Percentiles rank a stretch among this genome's conserved stretches.
These are phyloP conservation scores for Melitaea cinxia DNA, from an alignment of 1,140 invertebrate genomes.

Conservation along the genomic window DNA sequence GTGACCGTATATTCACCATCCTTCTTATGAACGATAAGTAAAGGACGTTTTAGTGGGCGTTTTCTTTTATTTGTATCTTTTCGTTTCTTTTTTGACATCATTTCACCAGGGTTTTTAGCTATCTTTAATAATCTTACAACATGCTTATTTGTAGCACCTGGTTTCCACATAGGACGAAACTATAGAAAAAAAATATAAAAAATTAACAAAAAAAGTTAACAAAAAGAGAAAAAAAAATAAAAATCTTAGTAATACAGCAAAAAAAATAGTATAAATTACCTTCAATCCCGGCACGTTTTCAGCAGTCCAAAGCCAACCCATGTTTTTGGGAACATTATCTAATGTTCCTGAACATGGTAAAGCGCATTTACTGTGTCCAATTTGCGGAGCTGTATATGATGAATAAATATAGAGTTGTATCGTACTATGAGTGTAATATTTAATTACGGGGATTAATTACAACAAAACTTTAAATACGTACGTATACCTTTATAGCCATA, in stretches of 20 bases:
- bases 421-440: neutral
- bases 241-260: constrained; percentile 10
- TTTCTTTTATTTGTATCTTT: constrained; percentile 57
- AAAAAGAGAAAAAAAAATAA: constrained; percentile 17
- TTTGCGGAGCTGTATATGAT: constrained; percentile 64
- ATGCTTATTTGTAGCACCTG: constrained; percentile 68
- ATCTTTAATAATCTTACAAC: constrained; percentile 65
- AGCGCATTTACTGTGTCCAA: constrained; percentile 67
- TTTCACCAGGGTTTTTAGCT: constrained; percentile 60
- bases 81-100: constrained; percentile 59
- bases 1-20: constrained; percentile 70
- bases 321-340: constrained; percentile 61
- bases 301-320: constrained; percentile 75
- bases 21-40: constrained; percentile 67
- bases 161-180: constrained; percentile 68
- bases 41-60: constrained; percentile 60
- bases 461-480: constrained; percentile 52
- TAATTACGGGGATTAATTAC: neutral
- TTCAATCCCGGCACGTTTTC: constrained; percentile 68
- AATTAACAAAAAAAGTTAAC: constrained; percentile 43
- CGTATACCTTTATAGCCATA: constrained; percentile 77
- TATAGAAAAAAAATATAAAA: constrained; percentile 62
- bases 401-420: neutral
- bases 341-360: constrained; percentile 64
- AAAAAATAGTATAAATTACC: constrained; percentile 46